Evolutionary conservation across 30 jellyfish, hydroid and myxozoan genomes (phyloP).

Genomic region (Clytia hemisphaerica): DNA sequence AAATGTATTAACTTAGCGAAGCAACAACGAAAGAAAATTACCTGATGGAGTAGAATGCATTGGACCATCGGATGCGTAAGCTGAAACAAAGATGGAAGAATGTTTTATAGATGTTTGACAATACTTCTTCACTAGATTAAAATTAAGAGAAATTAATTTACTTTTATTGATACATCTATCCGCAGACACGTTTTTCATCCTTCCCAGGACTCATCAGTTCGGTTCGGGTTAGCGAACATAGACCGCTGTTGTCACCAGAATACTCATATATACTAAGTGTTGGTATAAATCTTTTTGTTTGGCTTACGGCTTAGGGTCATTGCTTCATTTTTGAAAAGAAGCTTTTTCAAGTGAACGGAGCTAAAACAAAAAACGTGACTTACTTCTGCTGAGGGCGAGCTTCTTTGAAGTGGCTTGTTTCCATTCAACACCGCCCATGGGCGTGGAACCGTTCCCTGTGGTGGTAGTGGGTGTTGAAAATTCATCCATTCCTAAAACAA

Average conservation of each 20-base stretch:
- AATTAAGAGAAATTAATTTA: too few species aligned
- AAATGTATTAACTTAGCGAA: background rate
- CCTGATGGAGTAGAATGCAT: conserved; percentile 99
- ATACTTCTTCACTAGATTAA: too few species aligned
- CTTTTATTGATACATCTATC: too few species aligned
- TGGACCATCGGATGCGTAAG: conserved; percentile 96
- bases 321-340: too few species aligned
- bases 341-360: too few species aligned
- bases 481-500: conserved; percentile 5
- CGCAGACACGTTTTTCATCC: too few species aligned
- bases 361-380: conserved; percentile 10
- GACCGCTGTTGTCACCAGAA: too few species aligned
- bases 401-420: conserved; percentile 80
- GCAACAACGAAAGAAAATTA: background rate
- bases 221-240: too few species aligned
- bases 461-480: conserved; percentile 20
- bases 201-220: too few species aligned
- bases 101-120: background rate
- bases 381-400: conserved; percentile 58
- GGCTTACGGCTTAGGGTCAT: too few species aligned
- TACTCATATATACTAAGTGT: too few species aligned
- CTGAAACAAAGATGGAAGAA: conserved; percentile 31
- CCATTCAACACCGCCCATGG: conserved; percentile 59
- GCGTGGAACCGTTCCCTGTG: conserved; percentile 49
- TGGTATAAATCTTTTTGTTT: too few species aligned